phyloP scores from a whole-genome alignment of 92 coral and sea anemone species.

The Zoanthus solanderi region DNA sequence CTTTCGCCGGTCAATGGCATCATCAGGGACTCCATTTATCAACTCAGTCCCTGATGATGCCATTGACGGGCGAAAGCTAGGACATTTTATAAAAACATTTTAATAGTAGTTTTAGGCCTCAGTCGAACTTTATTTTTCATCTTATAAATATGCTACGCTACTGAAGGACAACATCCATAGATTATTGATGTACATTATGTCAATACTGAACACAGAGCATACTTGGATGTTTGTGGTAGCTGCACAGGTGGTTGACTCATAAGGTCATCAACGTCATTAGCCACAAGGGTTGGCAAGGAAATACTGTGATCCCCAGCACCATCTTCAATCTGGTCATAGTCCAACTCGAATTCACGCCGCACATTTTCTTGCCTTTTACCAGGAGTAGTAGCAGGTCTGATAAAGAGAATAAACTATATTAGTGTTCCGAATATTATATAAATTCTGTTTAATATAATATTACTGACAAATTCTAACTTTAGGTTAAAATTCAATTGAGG shows the following conservation, averaged over 20 bases:
- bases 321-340: constrained; percentile 84
- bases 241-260: constrained; percentile 84
- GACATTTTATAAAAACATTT: no score
- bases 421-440: no score
- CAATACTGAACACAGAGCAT: constrained; percentile 13
- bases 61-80: no score
- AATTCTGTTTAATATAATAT: no score
- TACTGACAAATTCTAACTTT: no score
- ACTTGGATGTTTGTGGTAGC: constrained; percentile 85
- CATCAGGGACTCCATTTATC: no score
- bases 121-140: no score
- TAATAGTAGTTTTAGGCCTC: no score
- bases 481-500: no score
- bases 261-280: constrained; percentile 91
- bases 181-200: neutral
- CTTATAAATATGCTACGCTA: no score
- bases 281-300: constrained; percentile 78
- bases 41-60: no score
- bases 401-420: neutral
- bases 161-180: neutral
- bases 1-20: no score
- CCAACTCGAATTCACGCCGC: constrained; percentile 88
- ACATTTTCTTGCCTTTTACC: constrained; percentile 70
- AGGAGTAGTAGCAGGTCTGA: constrained; percentile 85
- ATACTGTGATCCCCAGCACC: constrained; percentile 63